Evolutionary conservation across 2,888 invertebrate genomes (phyloP).

Genomic region (Lasiommata megera): DNA sequence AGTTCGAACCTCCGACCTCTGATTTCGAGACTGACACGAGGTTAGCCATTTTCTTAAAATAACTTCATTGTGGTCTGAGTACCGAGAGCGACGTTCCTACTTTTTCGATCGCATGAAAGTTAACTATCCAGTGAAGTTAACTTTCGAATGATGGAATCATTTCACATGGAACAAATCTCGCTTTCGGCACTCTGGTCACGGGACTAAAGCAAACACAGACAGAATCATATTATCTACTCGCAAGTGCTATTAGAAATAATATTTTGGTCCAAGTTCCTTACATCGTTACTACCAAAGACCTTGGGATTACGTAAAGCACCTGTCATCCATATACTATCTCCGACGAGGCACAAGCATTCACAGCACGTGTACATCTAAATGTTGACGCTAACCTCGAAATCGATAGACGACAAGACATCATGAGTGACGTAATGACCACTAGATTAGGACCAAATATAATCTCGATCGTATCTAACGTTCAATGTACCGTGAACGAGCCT

Average conservation of each 20-base stretch:
- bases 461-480: constrained; percentile 18
- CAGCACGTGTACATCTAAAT: constrained; percentile 26
- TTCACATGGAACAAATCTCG: no score
- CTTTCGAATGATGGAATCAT: no score
- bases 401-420: constrained; percentile 4
- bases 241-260: background rate
- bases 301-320: constrained; percentile 43
- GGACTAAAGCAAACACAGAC: no score
- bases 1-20: no score
- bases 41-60: no score
- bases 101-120: no score
- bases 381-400: constrained; percentile 3
- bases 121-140: no score
- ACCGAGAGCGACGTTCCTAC: no score
- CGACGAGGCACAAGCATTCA: constrained; percentile 52
- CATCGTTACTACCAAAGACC: constrained; percentile 15
- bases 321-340: constrained; percentile 49
- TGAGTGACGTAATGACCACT: constrained; percentile 19
- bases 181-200: no score
- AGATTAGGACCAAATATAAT: constrained; percentile 19
- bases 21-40: no score
- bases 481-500: constrained; percentile 25
- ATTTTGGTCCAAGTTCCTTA: constrained; percentile 7
- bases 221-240: no score
- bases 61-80: no score